Base-by-base conservation (phyloP, 2,113 vertebrate genomes). In the Oncorhynchus mykiss region DNA sequence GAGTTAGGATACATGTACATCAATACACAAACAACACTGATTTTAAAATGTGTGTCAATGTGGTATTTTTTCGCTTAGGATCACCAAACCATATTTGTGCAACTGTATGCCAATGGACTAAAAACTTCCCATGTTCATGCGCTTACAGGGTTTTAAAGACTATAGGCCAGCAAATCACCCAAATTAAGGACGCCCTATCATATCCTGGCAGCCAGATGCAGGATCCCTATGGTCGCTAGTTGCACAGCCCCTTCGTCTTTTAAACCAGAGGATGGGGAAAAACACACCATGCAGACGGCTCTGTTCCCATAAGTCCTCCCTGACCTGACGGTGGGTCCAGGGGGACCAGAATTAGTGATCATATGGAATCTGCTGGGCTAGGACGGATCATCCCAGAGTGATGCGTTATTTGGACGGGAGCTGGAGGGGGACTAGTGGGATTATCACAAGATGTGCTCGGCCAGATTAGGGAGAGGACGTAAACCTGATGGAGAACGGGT, bases 371-470 rank as follows among this genome's bases (percentile, higher is more conserved):
- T 82, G 76, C 75, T 34, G 78, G 80, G 74, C 39, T 77, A 31
- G 20, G 64, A 72, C 2, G 72, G 91, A 90, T 93, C 79, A 92
- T 91, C 90, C 84, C 71, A 72, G 81, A 83, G 83, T 90, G 82
- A 92, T 91, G 85, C 87, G 88, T 87, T 91, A 89, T 92, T 92
- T 90, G 78, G 86, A 87, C 72, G 45, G 80, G 82, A n/a, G n/a
- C 73, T 86, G 75, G 84, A 45, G 39, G 71, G 73, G 77, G 73
- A 34, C 82, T 80, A 82, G 74, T 68, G 31, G 71, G 80, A 85
- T 92, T 89, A 93, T 91, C 87, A 85, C 78, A 81, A 72, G 81
- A 85, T 81, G 79, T 83, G 83, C 78, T 27, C 24, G 54, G 75
- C 73, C 75, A 85, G 89, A 92, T 92, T 91, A 45, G 67, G 18